phyloP scores from a whole-genome alignment of 1,140 invertebrate species.

The Lepidostoma basale region DNA sequence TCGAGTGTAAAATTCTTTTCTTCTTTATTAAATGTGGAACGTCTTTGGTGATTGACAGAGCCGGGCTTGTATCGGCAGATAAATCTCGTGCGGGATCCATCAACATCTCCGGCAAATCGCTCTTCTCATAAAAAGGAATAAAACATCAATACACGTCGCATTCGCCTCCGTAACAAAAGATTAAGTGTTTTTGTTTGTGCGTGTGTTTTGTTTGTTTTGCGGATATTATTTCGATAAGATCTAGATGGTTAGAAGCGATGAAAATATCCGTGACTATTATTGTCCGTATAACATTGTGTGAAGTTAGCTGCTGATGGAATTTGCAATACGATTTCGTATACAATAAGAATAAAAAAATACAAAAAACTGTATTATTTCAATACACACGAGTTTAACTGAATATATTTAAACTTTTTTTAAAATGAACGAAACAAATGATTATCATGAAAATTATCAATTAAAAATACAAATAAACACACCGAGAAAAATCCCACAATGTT shows the following conservation, averaged over 20 bases:
- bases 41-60: constrained; percentile 1
- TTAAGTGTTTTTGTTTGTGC: not conserved
- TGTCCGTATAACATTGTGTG: constrained; percentile 16
- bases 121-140: not conserved
- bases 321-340: constrained; percentile 1
- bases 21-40: constrained; percentile 6
- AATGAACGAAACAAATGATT: no score
- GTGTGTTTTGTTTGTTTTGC: not conserved
- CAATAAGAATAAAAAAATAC: no score
- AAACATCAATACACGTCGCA: no score
- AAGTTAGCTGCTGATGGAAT: constrained; percentile 23
- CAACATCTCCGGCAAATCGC: no score
- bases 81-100: constrained; percentile 11
- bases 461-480: no score
- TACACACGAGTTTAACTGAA: no score
- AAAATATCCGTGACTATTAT: constrained; percentile 24
- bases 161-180: no score
- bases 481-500: no score
- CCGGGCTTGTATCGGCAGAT: constrained; percentile 10
- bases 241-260: constrained; percentile 11
- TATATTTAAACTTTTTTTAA: no score
- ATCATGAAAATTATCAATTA: no score
- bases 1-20: constrained; percentile 5
- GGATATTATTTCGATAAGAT: not conserved
- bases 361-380: no score